Percentiles rank a stretch among this genome's conserved stretches.
phyloP scores from a whole-genome alignment of 92 coral and sea anemone genomes.

The Montipora capitata region DNA sequence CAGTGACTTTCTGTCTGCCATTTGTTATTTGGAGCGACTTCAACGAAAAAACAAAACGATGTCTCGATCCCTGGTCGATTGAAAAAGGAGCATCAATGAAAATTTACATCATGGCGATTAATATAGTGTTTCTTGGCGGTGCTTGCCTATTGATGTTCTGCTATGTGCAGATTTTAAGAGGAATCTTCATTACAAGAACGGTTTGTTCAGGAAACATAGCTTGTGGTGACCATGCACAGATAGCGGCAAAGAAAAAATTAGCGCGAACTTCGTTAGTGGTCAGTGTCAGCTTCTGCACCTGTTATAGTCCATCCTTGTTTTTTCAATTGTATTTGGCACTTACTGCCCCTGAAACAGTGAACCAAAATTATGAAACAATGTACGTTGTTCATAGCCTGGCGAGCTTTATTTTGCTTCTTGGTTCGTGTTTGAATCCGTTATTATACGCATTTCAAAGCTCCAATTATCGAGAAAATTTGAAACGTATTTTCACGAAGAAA shows the following conservation, averaged over 20 bases:
- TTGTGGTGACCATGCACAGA: background rate
- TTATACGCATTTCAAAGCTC: too few relatives aligned
- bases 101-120: background rate
- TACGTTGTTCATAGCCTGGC: too few relatives aligned
- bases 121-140: too few relatives aligned
- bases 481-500: background rate
- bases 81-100: background rate
- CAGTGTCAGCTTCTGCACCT: too few relatives aligned
- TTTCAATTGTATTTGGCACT: background rate
- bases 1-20: background rate
- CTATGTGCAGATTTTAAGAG: too few relatives aligned
- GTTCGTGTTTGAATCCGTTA: too few relatives aligned
- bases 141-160: too few relatives aligned
- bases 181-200: background rate
- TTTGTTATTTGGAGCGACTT: background rate
- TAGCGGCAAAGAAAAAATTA: background rate
- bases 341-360: background rate
- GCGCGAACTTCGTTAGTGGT: too few relatives aligned
- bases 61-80: too few relatives aligned
- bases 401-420: too few relatives aligned
- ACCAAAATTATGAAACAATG: too few relatives aligned
- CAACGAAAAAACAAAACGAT: background rate
- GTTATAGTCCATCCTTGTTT: too few relatives aligned
- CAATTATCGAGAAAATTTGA: background rate
- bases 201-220: background rate